A percentile compares a stretch with the other conserved stretches of the same genome.
Evolutionary conservation across 2,113 vertebrate species (phyloP).

Genomic region (Silurus asotus): DNA sequence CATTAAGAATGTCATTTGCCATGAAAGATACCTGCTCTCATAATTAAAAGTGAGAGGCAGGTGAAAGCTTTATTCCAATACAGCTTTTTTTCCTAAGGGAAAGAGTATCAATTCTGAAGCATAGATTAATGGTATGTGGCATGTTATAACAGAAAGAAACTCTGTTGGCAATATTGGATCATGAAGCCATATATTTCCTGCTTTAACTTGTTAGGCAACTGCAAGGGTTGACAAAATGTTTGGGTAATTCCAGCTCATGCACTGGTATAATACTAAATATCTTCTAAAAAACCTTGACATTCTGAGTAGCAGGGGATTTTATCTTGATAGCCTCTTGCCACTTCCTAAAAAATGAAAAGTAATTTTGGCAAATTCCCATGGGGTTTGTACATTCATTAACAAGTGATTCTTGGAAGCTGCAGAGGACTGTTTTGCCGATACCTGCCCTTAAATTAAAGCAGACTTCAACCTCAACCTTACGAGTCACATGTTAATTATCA

Average conservation of each 20-base stretch:
- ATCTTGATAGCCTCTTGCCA: slow-evolving; percentile 10
- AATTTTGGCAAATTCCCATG: not conserved
- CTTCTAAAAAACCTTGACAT: slow-evolving; percentile 16
- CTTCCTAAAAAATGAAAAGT: not conserved
- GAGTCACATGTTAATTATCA: not conserved
- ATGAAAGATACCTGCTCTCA: slow-evolving; percentile 11
- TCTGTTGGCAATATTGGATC: not conserved
- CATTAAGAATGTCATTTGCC: not conserved
- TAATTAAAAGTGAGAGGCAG: slow-evolving; percentile 48
- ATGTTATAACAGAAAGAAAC: slow-evolving; percentile 37
- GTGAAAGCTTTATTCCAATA: slow-evolving; percentile 24
- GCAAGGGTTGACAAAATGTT: not conserved
- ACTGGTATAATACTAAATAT: not conserved
- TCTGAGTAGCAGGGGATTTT: not conserved
- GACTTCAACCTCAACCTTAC: not conserved
- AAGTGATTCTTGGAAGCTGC: not conserved
- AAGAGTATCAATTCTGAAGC: not conserved
- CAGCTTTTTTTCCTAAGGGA: slow-evolving; percentile 14
- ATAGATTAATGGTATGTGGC: slow-evolving; percentile 40
- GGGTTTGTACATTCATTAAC: slow-evolving; percentile 15
- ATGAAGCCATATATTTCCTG: not conserved
- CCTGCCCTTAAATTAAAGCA: not conserved
- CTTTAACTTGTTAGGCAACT: slow-evolving; percentile 21
- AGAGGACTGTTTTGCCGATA: not conserved
- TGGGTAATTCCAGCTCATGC: slow-evolving; percentile 16